Evolutionary conservation across 2,797 vertebrate species (phyloP).

Genomic region (Dryobates pubescens): DNA sequence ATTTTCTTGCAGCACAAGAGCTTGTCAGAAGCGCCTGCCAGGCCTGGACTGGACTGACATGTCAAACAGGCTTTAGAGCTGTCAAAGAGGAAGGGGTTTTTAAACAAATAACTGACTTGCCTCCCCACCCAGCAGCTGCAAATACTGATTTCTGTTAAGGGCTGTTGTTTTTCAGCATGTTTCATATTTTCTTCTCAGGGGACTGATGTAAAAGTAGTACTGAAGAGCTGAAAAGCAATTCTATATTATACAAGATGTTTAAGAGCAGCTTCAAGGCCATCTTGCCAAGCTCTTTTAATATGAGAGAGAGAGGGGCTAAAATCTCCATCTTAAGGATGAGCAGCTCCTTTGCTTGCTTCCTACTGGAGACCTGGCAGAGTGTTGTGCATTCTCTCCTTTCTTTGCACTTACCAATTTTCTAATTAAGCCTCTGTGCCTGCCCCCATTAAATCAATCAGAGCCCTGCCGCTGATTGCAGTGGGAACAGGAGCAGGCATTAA

Average conservation of each 20-base stretch:
- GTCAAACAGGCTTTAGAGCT: not conserved
- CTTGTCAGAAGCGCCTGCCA: not conserved
- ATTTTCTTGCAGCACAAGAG: not conserved
- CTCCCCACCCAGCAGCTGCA: constrained; percentile 6
- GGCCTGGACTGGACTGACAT: not conserved
- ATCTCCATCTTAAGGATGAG: not conserved
- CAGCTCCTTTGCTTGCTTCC: not conserved
- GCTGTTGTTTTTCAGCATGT: not conserved
- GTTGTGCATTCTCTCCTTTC: constrained; percentile 1
- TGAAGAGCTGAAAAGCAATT: constrained; percentile 36
- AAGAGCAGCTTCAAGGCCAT: constrained; percentile 4
- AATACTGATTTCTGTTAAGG: not conserved
- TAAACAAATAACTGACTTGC: constrained; percentile 25
- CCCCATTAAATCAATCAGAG: constrained; percentile 53
- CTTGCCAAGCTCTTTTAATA: not conserved
- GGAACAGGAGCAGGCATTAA: not conserved
- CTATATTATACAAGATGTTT: constrained; percentile 1
- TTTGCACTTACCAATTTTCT: constrained; percentile 46
- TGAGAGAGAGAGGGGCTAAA: not conserved
- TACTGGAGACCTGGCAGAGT: not conserved
- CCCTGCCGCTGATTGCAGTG: not conserved
- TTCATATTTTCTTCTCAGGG: constrained; percentile 17
- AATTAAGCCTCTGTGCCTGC: constrained; percentile 43
- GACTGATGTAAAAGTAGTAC: not conserved
- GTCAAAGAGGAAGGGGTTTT: not conserved